Evolutionary conservation across 2,113 vertebrate genomes (phyloP).

Genomic region (Aphyosemion australe): DNA sequence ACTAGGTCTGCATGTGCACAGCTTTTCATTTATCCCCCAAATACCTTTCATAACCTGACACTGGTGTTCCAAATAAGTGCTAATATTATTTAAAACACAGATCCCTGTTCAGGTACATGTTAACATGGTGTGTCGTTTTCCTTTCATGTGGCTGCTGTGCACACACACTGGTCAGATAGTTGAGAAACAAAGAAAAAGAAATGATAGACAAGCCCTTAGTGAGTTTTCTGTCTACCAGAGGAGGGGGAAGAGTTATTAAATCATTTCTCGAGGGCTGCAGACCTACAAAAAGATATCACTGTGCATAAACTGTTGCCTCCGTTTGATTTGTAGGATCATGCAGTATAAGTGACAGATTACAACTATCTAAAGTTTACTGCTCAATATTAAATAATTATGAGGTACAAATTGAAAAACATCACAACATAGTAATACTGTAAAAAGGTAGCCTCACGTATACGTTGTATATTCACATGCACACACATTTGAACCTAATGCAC

Average conservation of each 20-base stretch:
- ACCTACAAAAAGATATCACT: constrained; percentile 52
- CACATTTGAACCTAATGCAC: constrained; percentile 42
- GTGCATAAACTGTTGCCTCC: constrained; percentile 31
- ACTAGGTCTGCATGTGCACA: constrained; percentile 6
- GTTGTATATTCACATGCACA: constrained; percentile 51
- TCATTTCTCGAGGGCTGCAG: constrained; percentile 40
- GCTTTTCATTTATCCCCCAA: not conserved
- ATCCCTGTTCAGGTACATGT: constrained; percentile 1
- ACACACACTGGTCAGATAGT: constrained; percentile 44
- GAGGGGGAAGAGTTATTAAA: constrained; percentile 38
- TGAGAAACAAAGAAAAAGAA: constrained; percentile 57
- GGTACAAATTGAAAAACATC: constrained; percentile 67
- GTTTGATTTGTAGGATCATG: constrained; percentile 60
- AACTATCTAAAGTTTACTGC: constrained; percentile 58
- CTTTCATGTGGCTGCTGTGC: not conserved
- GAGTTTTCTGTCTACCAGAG: constrained; percentile 58
- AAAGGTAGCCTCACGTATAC: constrained; percentile 63
- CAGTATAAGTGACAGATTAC: constrained; percentile 60
- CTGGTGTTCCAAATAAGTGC: not conserved
- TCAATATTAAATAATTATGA: constrained; percentile 47
- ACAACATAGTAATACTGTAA: constrained; percentile 76
- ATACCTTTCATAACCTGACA: not conserved
- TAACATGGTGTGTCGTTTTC: too few species aligned
- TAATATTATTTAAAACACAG: constrained; percentile 12
- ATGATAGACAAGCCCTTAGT: constrained; percentile 77